Percentiles rank a stretch among this genome's conserved stretches.
phyloP scores from a whole-genome alignment of 2,888 invertebrate species.

The Didymodactylos carnosus region DNA sequence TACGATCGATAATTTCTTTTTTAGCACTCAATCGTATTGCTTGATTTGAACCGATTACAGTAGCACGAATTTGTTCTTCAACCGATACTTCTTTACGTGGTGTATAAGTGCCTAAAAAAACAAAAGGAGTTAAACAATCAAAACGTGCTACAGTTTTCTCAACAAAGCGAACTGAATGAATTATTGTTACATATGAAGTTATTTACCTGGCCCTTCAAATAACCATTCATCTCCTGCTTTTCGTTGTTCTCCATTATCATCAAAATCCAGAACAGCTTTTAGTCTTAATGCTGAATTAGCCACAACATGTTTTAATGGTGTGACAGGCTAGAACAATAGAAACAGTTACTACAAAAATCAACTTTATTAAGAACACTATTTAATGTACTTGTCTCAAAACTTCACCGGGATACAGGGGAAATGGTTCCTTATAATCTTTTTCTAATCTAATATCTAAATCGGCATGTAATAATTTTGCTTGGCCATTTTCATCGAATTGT shows the following conservation, averaged over 20 bases:
- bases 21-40: slow-evolving; percentile 36
- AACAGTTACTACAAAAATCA: background rate
- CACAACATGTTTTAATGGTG: slow-evolving; percentile 32
- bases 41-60: slow-evolving; percentile 36
- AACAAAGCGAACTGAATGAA: slow-evolving; percentile 30
- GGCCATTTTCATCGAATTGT: slow-evolving; percentile 31
- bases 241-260: slow-evolving; percentile 26
- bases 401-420: slow-evolving; percentile 40
- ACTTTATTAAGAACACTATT: slow-evolving; percentile 16
- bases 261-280: slow-evolving; percentile 34
- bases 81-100: slow-evolving; percentile 37
- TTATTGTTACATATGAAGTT: slow-evolving; percentile 30
- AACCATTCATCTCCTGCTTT: slow-evolving; percentile 39
- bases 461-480: slow-evolving; percentile 34
- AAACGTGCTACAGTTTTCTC: slow-evolving; percentile 31
- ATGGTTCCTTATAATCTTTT: slow-evolving; percentile 35
- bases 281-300: slow-evolving; percentile 36
- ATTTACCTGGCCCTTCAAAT: slow-evolving; percentile 37
- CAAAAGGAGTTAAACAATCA: slow-evolving; percentile 36
- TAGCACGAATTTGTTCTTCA: slow-evolving; percentile 33
- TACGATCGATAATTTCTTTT: slow-evolving; percentile 33
- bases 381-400: slow-evolving; percentile 16
- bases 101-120: slow-evolving; percentile 32
- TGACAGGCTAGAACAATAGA: slow-evolving; percentile 19
- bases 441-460: slow-evolving; percentile 37